These are phyloP conservation scores for Champsocephalus gunnari DNA, from an alignment of 2,797 vertebrate genomes.

Conservation along the genomic window DNA sequence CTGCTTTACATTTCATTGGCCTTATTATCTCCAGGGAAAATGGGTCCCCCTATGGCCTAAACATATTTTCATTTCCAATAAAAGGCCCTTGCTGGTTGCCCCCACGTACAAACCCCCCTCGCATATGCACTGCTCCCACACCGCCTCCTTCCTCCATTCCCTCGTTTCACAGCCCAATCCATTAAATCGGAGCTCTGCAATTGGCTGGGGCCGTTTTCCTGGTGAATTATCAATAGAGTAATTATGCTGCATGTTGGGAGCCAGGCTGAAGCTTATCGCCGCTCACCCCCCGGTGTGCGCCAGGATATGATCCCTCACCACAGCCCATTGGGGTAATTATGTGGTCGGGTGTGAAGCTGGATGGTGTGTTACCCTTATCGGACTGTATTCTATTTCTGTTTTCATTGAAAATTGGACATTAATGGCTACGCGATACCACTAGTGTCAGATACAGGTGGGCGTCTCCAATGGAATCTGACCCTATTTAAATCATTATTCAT, in stretches of 20 bases:
- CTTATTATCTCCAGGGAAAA: constrained; percentile 87
- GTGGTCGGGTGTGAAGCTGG: constrained; percentile 81
- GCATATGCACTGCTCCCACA: constrained; percentile 34
- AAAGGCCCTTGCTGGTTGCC: constrained; percentile 80
- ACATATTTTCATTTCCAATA: constrained; percentile 87
- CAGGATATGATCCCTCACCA: constrained; percentile 85
- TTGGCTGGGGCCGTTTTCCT: constrained; percentile 84
- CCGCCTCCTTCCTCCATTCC: constrained; percentile 69
- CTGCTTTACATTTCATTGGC: constrained; percentile 87
- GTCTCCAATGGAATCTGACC: constrained; percentile 79
- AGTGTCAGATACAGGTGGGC: constrained; percentile 78
- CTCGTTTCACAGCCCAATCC: constrained; percentile 78
- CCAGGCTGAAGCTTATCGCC: constrained; percentile 84
- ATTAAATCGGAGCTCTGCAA: constrained; percentile 84
- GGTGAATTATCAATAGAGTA: constrained; percentile 90
- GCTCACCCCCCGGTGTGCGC: constrained; percentile 80
- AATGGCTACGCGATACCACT: constrained; percentile 83
- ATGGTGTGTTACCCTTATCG: constrained; percentile 83
- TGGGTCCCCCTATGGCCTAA: constrained; percentile 84
- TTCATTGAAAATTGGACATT: constrained; percentile 87
- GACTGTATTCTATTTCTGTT: constrained; percentile 84
- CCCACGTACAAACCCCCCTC: constrained; percentile 47
- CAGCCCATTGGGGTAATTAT: constrained; percentile 87
- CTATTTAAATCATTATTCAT: constrained; percentile 76
- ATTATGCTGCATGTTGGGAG: constrained; percentile 87